Base-by-base conservation (phyloP, 2,113 vertebrate genomes). In the Vulpes lagopus region DNA sequence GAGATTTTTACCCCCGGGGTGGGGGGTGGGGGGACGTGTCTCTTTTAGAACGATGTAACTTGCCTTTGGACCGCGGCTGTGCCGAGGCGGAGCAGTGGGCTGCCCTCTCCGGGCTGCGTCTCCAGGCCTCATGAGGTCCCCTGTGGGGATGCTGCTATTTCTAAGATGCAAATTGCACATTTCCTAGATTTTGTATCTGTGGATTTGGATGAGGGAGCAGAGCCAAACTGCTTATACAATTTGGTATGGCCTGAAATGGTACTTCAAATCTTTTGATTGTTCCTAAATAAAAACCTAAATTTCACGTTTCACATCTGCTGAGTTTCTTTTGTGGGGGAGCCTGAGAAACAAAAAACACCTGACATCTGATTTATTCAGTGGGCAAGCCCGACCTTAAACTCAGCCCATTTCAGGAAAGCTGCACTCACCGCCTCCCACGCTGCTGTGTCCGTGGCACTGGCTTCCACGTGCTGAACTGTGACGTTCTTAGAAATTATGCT, bases 151-250 rank as follows among this genome's bases (percentile, higher is more conserved):
- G 98, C 98, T 99, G 99, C 98, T 99, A 99, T 98, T 99, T 99
- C 98, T 98, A 98, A 98, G 98, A 99, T 99, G 99, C 99, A 98
- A 98, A 99, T 0, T 98, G 98, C 98, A 99, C 98, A 98, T 98
- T 99, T 98, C 99, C 98, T 99, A 99, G 98, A 98, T 99, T 99
- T 98, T 99, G 96, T 99, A 98, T 98, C 98, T 99, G 98, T 98
- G 98, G 97, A 98, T 97, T 97, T 98, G 98, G 89, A 88, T 73
- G 71, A 98, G 98, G 98, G 98, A 97, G 98, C 98, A 98, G 35
- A 92, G 98, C 94, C 98, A 98, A 98, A 98, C 96, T 99, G 98
- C 98, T 98, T 99, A 98, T 98, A 98, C 95, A 98, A 97, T 98
- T 98, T 98, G 98, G 98, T 98, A 98, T 98, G 98, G 96, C 94